Evolutionary conservation across 2,888 invertebrate species (phyloP).

Genomic region (Agrotis exclamationis): DNA sequence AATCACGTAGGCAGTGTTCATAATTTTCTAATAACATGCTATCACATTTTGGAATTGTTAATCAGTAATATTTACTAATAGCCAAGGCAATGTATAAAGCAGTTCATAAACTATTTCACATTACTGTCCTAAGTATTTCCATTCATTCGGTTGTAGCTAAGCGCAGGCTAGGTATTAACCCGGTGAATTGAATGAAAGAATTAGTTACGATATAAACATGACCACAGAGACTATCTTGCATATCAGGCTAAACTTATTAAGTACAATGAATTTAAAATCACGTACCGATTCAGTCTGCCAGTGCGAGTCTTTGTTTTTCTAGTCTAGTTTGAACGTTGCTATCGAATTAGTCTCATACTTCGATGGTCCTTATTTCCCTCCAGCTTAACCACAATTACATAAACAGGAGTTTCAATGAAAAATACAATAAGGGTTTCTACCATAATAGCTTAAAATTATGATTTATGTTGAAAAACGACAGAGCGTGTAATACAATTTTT

Average conservation of each 20-base stretch:
- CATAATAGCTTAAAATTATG: not conserved
- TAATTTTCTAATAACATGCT: not conserved
- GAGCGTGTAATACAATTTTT: not conserved
- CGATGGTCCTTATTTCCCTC: conserved; percentile 3
- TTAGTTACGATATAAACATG: not conserved
- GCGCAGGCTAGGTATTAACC: not conserved
- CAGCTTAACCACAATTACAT: not conserved
- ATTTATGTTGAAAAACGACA: not conserved
- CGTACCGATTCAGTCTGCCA: not conserved
- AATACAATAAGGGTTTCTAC: not conserved
- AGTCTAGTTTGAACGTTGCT: not conserved
- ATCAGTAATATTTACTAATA: not conserved
- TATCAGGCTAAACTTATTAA: not conserved
- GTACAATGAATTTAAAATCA: conserved; percentile 7
- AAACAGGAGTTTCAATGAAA: not conserved
- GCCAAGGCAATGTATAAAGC: not conserved
- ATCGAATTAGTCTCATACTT: not conserved
- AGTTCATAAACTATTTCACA: conserved; percentile 22
- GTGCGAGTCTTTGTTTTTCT: not conserved
- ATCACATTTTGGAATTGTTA: not conserved
- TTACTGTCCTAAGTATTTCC: conserved; percentile 27
- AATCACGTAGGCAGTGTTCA: conserved; percentile 7
- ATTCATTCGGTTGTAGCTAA: conserved; percentile 4
- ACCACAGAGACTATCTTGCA: not conserved
- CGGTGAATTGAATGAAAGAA: not conserved